These are phyloP conservation scores for Heterodera carotae DNA, from an alignment of 1,140 invertebrate species.

Conservation along the genomic window DNA sequence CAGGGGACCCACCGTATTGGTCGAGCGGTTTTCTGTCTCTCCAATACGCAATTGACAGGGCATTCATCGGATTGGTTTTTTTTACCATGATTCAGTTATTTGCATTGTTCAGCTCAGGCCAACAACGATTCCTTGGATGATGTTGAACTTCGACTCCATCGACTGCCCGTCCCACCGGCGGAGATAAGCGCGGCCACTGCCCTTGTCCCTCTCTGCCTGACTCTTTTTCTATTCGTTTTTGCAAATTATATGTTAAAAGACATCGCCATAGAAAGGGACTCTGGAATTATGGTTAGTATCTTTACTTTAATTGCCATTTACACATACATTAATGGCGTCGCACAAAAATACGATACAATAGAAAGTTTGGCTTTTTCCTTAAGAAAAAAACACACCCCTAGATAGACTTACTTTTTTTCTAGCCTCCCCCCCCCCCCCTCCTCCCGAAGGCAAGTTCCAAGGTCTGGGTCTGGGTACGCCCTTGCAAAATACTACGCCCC, in stretches of 20 bases:
- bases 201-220: constrained; percentile 38
- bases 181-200: background rate
- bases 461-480: too few species aligned
- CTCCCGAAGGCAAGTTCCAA: too few species aligned
- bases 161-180: constrained; percentile 41
- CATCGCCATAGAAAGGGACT: constrained; percentile 52
- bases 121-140: constrained; percentile 25
- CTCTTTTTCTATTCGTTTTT: background rate
- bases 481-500: too few species aligned
- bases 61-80: constrained; percentile 28
- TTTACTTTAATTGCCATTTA: background rate
- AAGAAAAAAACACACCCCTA: too few species aligned
- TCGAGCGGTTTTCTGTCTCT: constrained; percentile 44
- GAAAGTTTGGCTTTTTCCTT: background rate
- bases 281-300: constrained; percentile 50
- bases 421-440: too few species aligned
- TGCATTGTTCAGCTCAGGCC: constrained; percentile 16
- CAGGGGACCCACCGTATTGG: constrained; percentile 42
- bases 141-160: constrained; percentile 40
- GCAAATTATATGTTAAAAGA: constrained; percentile 26
- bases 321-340: too few species aligned
- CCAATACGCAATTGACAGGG: constrained; percentile 50
- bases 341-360: too few species aligned
- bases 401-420: too few species aligned
- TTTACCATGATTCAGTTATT: background rate